Evolutionary conservation across 2,113 vertebrate species (phyloP).

Genomic region (Elephantulus edwardii): DNA sequence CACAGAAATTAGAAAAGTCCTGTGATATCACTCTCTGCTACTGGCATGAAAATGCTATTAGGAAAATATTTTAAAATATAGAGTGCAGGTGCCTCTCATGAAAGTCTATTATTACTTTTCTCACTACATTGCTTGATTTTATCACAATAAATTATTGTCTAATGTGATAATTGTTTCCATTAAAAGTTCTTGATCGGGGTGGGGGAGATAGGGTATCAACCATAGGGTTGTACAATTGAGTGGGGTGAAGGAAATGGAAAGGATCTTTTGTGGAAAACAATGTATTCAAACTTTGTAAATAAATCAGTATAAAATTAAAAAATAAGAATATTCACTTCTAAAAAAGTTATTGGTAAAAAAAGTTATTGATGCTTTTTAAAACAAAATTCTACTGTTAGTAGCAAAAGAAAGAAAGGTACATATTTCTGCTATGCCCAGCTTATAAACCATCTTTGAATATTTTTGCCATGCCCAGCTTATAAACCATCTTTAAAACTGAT

Average conservation of each 20-base stretch:
- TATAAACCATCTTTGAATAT: slow-evolving; percentile 39
- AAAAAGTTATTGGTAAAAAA: no score
- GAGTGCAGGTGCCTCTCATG: background rate
- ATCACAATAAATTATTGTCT: slow-evolving; percentile 53
- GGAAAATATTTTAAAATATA: slow-evolving; percentile 50
- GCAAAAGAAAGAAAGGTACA: background rate
- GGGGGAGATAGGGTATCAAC: no score
- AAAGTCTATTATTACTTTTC: slow-evolving; percentile 43
- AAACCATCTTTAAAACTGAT: slow-evolving; percentile 34
- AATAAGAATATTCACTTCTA: no score
- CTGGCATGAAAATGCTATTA: slow-evolving; percentile 23
- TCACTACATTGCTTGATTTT: slow-evolving; percentile 36
- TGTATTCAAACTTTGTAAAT: no score
- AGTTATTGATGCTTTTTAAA: no score
- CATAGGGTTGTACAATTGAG: no score
- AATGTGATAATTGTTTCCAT: slow-evolving; percentile 44
- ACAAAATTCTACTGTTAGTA: slow-evolving; percentile 7
- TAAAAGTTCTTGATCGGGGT: slow-evolving; percentile 17
- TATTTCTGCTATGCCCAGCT: background rate
- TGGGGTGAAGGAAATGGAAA: no score
- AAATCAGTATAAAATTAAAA: no score
- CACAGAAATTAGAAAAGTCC: slow-evolving; percentile 55
- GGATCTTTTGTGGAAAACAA: no score
- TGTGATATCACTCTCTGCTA: background rate
- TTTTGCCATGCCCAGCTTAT: no score